These are phyloP conservation scores for Hydrolagus affinis DNA, from an alignment of 2,113 vertebrate species.

Conservation along the genomic window DNA sequence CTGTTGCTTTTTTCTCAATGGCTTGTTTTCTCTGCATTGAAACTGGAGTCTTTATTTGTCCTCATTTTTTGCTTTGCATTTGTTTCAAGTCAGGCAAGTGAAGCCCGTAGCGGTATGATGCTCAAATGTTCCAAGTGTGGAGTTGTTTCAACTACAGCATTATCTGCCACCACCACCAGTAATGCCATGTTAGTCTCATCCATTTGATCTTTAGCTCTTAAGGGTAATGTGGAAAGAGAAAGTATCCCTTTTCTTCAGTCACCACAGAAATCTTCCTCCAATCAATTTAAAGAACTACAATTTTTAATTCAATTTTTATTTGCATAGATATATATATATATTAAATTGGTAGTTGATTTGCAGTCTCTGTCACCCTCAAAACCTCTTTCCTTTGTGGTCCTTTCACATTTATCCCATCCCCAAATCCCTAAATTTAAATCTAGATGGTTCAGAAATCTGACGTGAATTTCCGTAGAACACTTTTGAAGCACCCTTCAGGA, in stretches of 20 bases:
- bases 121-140: constrained; percentile 97
- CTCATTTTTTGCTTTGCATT: constrained; percentile 39
- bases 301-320: not conserved
- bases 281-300: not conserved
- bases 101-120: constrained; percentile 75
- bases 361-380: too few relatives aligned
- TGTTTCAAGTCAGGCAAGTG: constrained; percentile 57
- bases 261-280: not conserved
- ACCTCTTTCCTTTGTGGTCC: too few relatives aligned
- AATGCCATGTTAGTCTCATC: constrained; percentile 87
- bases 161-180: constrained; percentile 83
- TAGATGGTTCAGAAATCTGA: too few relatives aligned
- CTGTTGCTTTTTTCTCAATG: constrained; percentile 34
- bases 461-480: not conserved
- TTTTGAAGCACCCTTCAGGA: too few relatives aligned
- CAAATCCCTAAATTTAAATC: too few relatives aligned
- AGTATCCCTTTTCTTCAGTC: constrained; percentile 19
- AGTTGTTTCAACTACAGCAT: constrained; percentile 81
- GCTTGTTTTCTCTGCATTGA: constrained; percentile 29
- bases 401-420: not conserved
- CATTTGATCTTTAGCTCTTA: constrained; percentile 37
- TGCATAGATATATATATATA: not conserved
- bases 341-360: not conserved
- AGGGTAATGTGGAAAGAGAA: constrained; percentile 20
- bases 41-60: constrained; percentile 28